A percentile compares a stretch with the other conserved stretches of the same genome.
Evolutionary conservation across 30 jellyfish, hydroid and myxozoan genomes (phyloP).

Genomic region (Cassiopea andromeda): DNA sequence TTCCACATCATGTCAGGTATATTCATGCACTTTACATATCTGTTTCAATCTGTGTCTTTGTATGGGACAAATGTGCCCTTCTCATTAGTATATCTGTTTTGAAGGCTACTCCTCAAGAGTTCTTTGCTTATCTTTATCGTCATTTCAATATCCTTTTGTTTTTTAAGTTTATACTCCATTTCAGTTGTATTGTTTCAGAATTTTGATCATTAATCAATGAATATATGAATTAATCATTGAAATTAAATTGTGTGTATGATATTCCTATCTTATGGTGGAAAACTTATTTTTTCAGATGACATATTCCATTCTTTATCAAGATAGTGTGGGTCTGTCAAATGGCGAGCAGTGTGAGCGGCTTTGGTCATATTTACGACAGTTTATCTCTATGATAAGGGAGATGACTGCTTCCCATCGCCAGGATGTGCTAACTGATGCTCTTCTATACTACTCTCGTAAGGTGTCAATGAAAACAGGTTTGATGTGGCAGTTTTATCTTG

Average conservation of each 20-base stretch:
- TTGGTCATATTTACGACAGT: slow-evolving; percentile 49
- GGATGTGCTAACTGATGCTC: slow-evolving; percentile 60
- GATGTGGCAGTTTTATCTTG: not conserved
- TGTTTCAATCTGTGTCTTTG: too few species aligned
- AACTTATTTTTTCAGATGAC: slow-evolving; percentile 23
- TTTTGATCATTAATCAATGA: not conserved
- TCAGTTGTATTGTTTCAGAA: not conserved
- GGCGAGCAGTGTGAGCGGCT: slow-evolving; percentile 68
- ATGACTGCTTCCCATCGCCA: slow-evolving; percentile 63
- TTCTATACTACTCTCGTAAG: slow-evolving; percentile 28
- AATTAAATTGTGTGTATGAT: not conserved
- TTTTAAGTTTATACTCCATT: not conserved
- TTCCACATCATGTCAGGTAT: slow-evolving; percentile 44
- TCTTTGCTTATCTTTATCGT: not conserved
- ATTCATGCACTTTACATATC: too few species aligned
- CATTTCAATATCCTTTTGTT: not conserved
- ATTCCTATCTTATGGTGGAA: not conserved
- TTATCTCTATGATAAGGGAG: slow-evolving; percentile 47
- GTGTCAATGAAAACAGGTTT: slow-evolving; percentile 21
- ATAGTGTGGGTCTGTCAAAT: slow-evolving; percentile 29
- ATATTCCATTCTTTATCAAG: slow-evolving; percentile 28
- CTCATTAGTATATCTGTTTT: not conserved
- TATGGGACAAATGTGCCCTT: not conserved
- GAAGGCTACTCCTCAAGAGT: not conserved
- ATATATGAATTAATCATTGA: not conserved